phyloP scores from a whole-genome alignment of 1,140 invertebrate species.

The Paracyclopina nana region DNA sequence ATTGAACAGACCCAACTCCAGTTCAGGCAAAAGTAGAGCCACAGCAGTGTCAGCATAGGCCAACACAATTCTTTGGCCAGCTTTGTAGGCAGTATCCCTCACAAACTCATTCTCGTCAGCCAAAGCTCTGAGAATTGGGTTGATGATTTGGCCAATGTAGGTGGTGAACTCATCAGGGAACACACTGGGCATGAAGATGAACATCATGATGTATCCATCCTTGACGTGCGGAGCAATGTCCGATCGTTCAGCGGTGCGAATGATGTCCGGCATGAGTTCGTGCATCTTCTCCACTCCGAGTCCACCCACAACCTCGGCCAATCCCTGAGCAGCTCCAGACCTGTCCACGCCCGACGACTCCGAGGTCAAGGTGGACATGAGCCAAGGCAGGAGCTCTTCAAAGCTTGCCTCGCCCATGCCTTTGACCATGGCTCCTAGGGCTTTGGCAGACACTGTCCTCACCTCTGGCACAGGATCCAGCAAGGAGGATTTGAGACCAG shows the following conservation, averaged over 20 bases:
- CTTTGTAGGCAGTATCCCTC: constrained; percentile 81
- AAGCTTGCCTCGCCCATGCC: constrained; percentile 91
- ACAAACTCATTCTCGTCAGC: constrained; percentile 99
- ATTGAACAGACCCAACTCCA: constrained; percentile 82
- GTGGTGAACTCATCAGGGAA: constrained; percentile 86
- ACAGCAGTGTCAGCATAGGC: constrained; percentile 92
- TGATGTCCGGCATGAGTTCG: constrained; percentile 96
- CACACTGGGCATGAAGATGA: constrained; percentile 94
- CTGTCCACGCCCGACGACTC: constrained; percentile 83
- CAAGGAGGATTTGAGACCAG: constrained; percentile 83
- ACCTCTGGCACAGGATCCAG: constrained; percentile 95
- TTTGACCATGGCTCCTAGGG: constrained; percentile 74
- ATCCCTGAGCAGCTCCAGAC: constrained; percentile 92
- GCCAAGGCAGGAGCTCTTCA: constrained; percentile 85
- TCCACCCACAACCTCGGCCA: constrained; percentile 80
- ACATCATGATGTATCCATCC: constrained; percentile 99
- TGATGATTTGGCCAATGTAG: constrained; percentile 70
- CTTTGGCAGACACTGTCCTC: constrained; percentile 29
- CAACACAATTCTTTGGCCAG: constrained; percentile 90
- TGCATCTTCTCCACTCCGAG: constrained; percentile 84
- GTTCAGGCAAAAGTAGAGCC: constrained; percentile 69
- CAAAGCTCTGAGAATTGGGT: constrained; percentile 80
- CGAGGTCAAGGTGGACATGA: constrained; percentile 94
- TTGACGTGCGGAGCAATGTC: constrained; percentile 94
- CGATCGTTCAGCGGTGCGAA: constrained; percentile 72